These are phyloP conservation scores for Notothenia coriiceps DNA, from an alignment of 2,113 vertebrate species.

Conservation along the genomic window DNA sequence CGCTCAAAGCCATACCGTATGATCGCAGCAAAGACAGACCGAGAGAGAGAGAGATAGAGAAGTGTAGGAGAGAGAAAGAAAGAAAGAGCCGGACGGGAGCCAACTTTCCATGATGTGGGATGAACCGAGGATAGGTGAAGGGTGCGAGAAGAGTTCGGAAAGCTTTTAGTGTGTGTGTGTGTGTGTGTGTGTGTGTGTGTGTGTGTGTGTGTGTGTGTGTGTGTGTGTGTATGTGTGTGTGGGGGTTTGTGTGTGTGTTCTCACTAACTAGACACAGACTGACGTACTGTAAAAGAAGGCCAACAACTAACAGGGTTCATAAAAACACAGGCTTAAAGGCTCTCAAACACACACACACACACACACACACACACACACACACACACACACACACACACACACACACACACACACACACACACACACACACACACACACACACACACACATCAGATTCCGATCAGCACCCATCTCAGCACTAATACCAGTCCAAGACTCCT, in stretches of 20 bases:
- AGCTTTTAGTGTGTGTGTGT: constrained; percentile 67
- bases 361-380: no score
- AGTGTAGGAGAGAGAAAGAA: constrained; percentile 44
- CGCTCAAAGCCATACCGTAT: no score
- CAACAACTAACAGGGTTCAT: constrained; percentile 88
- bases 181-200: neutral
- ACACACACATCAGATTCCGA: constrained; percentile 42
- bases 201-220: no score
- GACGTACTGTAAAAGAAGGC: constrained; percentile 59
- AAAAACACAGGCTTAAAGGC: constrained; percentile 65
- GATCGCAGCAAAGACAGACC: no score
- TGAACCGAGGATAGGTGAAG: constrained; percentile 83
- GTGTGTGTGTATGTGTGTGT: no score
- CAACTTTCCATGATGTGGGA: constrained; percentile 97
- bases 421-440: constrained; percentile 51
- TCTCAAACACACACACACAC: no score
- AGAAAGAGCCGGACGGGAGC: constrained; percentile 72
- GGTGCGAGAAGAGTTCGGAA: constrained; percentile 83
- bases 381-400: no score
- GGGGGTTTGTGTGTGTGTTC: no score
- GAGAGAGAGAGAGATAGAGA: constrained; percentile 44
- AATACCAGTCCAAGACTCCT: constrained; percentile 72
- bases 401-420: neutral
- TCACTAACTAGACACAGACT: constrained; percentile 73
- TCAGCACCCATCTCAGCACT: constrained; percentile 67